A percentile compares a stretch with the other conserved stretches of the same genome.
phyloP scores from a whole-genome alignment of 30 jellyfish, hydroid and myxozoan genomes.

The Cassiopea xamachana region DNA sequence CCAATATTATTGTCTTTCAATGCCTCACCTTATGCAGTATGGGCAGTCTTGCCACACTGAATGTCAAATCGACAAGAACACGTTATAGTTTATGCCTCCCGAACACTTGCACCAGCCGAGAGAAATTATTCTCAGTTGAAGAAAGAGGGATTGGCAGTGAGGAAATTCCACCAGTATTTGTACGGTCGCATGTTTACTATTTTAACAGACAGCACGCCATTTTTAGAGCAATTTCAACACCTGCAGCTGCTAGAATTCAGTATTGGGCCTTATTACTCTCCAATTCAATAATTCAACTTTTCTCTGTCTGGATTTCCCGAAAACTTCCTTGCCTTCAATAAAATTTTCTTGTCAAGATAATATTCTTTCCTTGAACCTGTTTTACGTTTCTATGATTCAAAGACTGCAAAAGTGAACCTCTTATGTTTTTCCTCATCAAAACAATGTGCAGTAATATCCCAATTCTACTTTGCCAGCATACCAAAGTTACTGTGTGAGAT shows the following conservation, averaged over 20 bases:
- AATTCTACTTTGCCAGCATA: too few relatives aligned
- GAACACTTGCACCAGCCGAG: slow-evolving; percentile 54
- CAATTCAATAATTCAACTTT: too few relatives aligned
- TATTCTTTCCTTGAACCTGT: too few relatives aligned
- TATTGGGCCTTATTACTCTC: slow-evolving; percentile 52
- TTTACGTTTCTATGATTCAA: too few relatives aligned
- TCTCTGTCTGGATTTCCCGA: too few relatives aligned
- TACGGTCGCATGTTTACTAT: slow-evolving; percentile 47
- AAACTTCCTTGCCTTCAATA: too few relatives aligned
- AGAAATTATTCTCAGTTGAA: slow-evolving; percentile 54
- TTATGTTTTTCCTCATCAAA: too few relatives aligned
- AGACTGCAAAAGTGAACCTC: too few relatives aligned
- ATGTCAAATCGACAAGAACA: not conserved
- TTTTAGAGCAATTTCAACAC: slow-evolving; percentile 51
- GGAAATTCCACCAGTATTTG: slow-evolving; percentile 61
- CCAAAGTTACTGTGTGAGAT: too few relatives aligned
- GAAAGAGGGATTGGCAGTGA: slow-evolving; percentile 66
- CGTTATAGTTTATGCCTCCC: slow-evolving; percentile 51
- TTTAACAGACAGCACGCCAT: slow-evolving; percentile 65
- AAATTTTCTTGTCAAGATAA: too few relatives aligned
- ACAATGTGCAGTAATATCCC: too few relatives aligned
- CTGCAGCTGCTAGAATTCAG: slow-evolving; percentile 56
- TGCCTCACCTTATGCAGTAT: not conserved
- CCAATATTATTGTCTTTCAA: not conserved
- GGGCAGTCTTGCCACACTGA: not conserved